A percentile compares a stretch with the other conserved stretches of the same genome.
phyloP scores from a whole-genome alignment of 2,888 invertebrate genomes.

The Drosophila austrosaltans region DNA sequence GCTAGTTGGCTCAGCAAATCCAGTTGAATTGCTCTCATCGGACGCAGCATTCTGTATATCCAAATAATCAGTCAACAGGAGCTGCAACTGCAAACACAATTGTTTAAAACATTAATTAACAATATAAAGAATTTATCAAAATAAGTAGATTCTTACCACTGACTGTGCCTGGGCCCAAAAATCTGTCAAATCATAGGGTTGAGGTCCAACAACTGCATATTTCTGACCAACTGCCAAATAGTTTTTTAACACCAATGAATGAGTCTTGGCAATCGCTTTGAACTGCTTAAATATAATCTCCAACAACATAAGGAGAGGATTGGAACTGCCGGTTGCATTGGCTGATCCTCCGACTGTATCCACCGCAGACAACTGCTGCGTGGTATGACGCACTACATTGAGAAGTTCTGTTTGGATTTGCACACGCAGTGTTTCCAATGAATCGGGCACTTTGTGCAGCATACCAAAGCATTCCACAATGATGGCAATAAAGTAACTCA shows the following conservation, averaged over 20 bases:
- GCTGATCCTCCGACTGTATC: background rate
- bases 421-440: constrained; percentile 92
- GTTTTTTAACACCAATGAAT: constrained; percentile 87
- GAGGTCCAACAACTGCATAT: constrained; percentile 84
- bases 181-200: constrained; percentile 88
- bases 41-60: constrained; percentile 91
- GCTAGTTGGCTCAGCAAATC: constrained; percentile 82
- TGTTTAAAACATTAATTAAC: background rate
- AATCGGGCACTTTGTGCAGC: constrained; percentile 92
- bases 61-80: constrained; percentile 92
- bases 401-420: constrained; percentile 93
- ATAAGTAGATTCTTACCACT: constrained; percentile 86
- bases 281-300: constrained; percentile 92
- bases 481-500: constrained; percentile 90
- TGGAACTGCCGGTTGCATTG: constrained; percentile 60
- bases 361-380: constrained; percentile 87
- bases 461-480: constrained; percentile 93
- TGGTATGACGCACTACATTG: constrained; percentile 91
- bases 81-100: constrained; percentile 87
- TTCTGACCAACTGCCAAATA: constrained; percentile 87
- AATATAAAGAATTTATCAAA: background rate
- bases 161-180: constrained; percentile 96
- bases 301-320: constrained; percentile 86
- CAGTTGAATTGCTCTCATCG: constrained; percentile 85
- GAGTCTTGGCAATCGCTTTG: constrained; percentile 91